Evolutionary conservation across 2,797 vertebrate genomes (phyloP), one percentile per base, ranked within the genome.

Genomic region (Gallinago nigripennis): DNA sequence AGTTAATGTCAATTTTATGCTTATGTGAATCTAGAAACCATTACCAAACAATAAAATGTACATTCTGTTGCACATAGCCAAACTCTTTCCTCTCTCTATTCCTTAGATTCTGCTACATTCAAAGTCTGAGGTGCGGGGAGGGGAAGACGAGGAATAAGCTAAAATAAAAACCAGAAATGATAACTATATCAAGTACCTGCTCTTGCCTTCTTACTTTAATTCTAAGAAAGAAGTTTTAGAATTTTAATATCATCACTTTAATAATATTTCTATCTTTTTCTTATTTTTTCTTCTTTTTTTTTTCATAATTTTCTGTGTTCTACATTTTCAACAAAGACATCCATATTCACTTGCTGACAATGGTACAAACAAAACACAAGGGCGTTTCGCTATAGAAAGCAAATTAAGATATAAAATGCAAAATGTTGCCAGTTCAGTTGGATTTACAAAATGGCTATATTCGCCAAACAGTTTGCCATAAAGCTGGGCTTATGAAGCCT

Each of bases 71-170:
- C 28, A 35, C 9, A 30, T 16, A 71, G 8, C 2, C 51, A 72
- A 43, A 5, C 2, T 39, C 9, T 78, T 72, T 31, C 23, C 21
- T 45, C 9, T 45, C 20, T 51, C 0, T 30, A 16, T 33, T 56
- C 4, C 21, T 83, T 31, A n/a, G 25, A 48, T 51, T 60, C 17
- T 31, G 27, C 25, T 78, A 24, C n/a, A 68, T 61, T 61, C 31
- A 25, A 16, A 82, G 51, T 19, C 7, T 6, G 4, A 4, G 2
- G 0, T 1, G 16, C 1, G 0, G 1, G 31, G 11, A 43, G 17
- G 19, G 31, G 8, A 35, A 48, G 17, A 56, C 21, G 35, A 68
- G 8, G 1, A 60, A 16, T 45, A 69, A 76, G 8, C 3, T 8
- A 60, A 82, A 39, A 35, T 51, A 51, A n/a, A 70, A 79, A 70